Percentiles rank a stretch among this genome's conserved stretches.
phyloP scores from a whole-genome alignment of 2,888 invertebrate species.

The Platynereis dumerilii region DNA sequence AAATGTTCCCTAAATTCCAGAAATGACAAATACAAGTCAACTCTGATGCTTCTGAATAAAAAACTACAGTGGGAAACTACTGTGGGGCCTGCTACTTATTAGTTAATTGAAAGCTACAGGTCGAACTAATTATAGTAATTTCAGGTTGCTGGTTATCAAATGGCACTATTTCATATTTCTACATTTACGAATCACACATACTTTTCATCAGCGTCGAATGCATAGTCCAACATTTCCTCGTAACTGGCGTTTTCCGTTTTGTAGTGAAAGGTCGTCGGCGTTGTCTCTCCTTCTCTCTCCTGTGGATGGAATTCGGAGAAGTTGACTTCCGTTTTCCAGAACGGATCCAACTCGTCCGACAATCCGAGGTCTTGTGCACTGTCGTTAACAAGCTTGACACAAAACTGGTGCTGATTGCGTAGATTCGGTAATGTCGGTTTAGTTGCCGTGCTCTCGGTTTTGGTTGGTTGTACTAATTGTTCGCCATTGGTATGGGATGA shows the following conservation, averaged over 20 bases:
- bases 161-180: too few relatives aligned
- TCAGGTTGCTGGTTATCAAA: too few relatives aligned
- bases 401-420: constrained; percentile 33
- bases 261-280: constrained; percentile 54
- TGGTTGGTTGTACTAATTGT: too few relatives aligned
- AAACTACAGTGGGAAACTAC: too few relatives aligned
- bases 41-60: too few relatives aligned
- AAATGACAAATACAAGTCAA: too few relatives aligned
- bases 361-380: constrained; percentile 53
- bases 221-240: constrained; percentile 88
- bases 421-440: constrained; percentile 8
- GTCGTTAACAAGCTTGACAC: constrained; percentile 46
- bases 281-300: constrained; percentile 1
- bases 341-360: constrained; percentile 51
- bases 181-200: too few relatives aligned
- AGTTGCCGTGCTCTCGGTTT: not conserved
- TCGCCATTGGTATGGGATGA: too few relatives aligned
- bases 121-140: too few relatives aligned
- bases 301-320: constrained; percentile 21
- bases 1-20: too few relatives aligned
- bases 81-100: too few relatives aligned
- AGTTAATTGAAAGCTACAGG: too few relatives aligned
- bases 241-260: constrained; percentile 79
- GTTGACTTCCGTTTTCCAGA: constrained; percentile 47
- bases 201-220: constrained; percentile 69